Base-by-base conservation (phyloP, 2,888 invertebrate species). In the Tenthredo notha region DNA sequence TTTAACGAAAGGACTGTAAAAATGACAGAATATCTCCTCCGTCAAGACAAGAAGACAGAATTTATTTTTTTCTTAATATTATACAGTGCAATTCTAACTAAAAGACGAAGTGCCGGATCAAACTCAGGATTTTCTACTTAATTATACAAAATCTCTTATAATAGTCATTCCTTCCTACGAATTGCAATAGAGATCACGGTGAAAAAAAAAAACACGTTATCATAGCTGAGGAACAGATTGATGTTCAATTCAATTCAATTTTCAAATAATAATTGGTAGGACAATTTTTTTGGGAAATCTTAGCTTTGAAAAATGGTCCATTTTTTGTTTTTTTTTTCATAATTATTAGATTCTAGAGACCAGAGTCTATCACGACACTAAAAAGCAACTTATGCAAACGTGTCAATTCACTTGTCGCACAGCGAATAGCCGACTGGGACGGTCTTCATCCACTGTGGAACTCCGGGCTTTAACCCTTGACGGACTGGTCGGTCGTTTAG, bases 391-490 rank as follows among this genome's bases (percentile, higher is more conserved):
- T 15, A 65, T 21, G 47, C 50, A 29, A 83, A 47, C 47, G 50
- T 84, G 72, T 85, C 40, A 85, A 54, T 77, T 84, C 21, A 43
- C 61, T 86, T 84, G 33, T 80, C 80, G 80, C 58, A 80, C 85
- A 88, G 88, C 86, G 43, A 88, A 87, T 86, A 87, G 85, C 84
- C 88, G 85, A 74, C 86, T 90, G 85, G 89, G 89, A 83, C 88
- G 89, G 87, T 89, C 90, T 75, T 89, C 89, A 85, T 90, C 90
- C 84, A 90, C 87, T 86, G 88, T 89, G 86, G 90, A 89, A 88
- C 88, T 89, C 85, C 89, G 89, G 84, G 89, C 89, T 87, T 89
- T 90, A 86, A 88, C 87, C 86, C 88, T 89, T 87, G 89, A 89
- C 87, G 89, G 89, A 80, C 86, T 89, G 86, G 88, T 89, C 86